Percentiles rank a stretch among this genome's conserved stretches.
Evolutionary conservation across 2,113 vertebrate genomes (phyloP).

Genomic region (Mixornis gularis): DNA sequence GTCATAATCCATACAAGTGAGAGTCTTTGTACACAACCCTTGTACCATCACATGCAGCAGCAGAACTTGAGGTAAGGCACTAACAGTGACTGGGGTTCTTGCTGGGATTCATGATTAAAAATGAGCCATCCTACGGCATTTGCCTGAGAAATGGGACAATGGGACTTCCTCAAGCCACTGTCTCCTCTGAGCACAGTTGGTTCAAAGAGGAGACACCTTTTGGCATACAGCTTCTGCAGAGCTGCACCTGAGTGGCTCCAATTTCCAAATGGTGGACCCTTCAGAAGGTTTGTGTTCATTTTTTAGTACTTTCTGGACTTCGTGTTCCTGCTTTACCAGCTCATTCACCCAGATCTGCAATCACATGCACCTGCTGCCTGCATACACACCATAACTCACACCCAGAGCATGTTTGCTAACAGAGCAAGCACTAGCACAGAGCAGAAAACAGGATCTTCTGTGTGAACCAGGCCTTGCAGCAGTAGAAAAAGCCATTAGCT

Average conservation of each 20-base stretch:
- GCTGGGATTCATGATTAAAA: background rate
- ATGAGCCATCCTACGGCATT: background rate
- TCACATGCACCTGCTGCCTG: background rate
- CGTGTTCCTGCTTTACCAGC: background rate
- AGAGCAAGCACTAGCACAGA: background rate
- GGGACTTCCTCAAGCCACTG: background rate
- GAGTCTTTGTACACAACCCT: background rate
- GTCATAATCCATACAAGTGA: background rate
- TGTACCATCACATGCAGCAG: background rate
- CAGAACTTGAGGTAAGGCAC: background rate
- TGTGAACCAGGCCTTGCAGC: background rate
- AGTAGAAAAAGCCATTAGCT: background rate
- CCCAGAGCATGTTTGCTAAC: background rate
- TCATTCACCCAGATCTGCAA: background rate
- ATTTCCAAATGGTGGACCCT: background rate
- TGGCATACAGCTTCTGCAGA: background rate
- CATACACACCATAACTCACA: background rate
- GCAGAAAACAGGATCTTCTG: background rate
- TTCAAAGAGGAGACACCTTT: background rate
- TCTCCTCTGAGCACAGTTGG: too few species aligned
- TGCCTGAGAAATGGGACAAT: accelerated
- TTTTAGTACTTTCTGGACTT: background rate
- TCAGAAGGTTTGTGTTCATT: background rate
- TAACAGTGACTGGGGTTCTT: background rate
- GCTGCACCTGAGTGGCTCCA: accelerated